Evolutionary conservation across 2,113 vertebrate species (phyloP).

Genomic region (Gnathonemus echidnorhynchus): DNA sequence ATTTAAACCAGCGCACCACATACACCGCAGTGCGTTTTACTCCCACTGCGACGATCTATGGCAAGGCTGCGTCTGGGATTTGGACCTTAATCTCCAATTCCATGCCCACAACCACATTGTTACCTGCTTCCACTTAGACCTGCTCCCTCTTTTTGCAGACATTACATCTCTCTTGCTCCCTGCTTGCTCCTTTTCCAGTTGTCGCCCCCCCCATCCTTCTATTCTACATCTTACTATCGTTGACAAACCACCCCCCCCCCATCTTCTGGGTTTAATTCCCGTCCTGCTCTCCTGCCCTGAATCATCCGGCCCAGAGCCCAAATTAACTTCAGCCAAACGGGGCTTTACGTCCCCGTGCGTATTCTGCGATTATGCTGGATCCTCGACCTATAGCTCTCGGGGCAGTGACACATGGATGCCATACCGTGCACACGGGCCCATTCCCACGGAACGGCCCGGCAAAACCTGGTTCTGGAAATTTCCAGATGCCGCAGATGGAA

Average conservation of each 20-base stretch:
- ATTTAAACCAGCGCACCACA: not conserved
- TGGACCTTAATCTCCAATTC: not conserved
- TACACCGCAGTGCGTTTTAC: not conserved
- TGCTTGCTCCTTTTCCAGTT: not conserved
- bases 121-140: not conserved
- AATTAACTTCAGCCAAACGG: not conserved
- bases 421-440: not conserved
- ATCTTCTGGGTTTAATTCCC: not conserved
- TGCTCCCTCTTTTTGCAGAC: not conserved
- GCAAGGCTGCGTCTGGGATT: not conserved
- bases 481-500: constrained; percentile 28
- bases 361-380: not conserved
- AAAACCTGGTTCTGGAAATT: constrained; percentile 12
- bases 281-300: not conserved
- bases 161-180: too few relatives aligned
- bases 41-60: not conserved
- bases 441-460: not conserved
- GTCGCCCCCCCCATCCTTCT: not conserved
- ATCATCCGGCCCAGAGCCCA: not conserved
- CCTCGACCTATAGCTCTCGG: not conserved
- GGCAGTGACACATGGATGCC: not conserved
- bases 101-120: not conserved
- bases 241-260: not conserved
- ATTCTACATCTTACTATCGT: not conserved
- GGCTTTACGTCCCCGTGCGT: not conserved